Base-by-base conservation (phyloP, 2,888 invertebrate genomes). In the Chromoteleia sp. region DNA sequence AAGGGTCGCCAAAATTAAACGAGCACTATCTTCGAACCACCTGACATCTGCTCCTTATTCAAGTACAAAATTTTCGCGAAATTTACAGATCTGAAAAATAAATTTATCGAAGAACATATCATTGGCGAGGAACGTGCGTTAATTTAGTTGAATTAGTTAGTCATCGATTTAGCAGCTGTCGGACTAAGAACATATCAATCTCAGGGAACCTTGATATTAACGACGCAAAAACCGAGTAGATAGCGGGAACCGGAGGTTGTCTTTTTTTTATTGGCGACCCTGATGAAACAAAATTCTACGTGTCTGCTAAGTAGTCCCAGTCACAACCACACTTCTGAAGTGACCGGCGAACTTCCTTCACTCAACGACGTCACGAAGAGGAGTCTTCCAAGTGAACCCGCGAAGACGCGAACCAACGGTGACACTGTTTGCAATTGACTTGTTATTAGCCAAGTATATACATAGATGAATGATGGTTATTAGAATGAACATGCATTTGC, bases 191-290 rank as follows among this genome's bases (percentile, higher is more conserved):
- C 68, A 68, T 79, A 79, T 73, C 68, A 67, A 79, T 68, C 79
- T 79, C 79, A 79, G 79, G 79, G 79, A 79, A 61, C 15, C 54
- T 74, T 79, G 73, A 74, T 74, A 61, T 79, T 67, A 39, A 65
- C 25, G 48, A 56, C 6, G 36, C 50, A 63, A 45, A 73, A 63
- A 21, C 10, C 14, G 63, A 74, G 45, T 63, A 45, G 63, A 63
- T 36, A 45, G 29, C 19, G 8, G 17, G n/a, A 36, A n/a, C 10
- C 14, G 36, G 17, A 56, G 19, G 3, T 7, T 36, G 58, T 48
- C n/a, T 14, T 36, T 65, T 63, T 63, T 45, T 8, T 33, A 33
- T 58, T 59, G 67, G 39, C 65, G 65, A 65, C 15, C 54, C 54
- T 33, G 7, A n/a, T 10, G 0, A 17, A 25, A 59, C 3, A 52